Base-by-base conservation (phyloP, 2,888 invertebrate genomes). In the Hydrotaea cyrtoneurina region DNA sequence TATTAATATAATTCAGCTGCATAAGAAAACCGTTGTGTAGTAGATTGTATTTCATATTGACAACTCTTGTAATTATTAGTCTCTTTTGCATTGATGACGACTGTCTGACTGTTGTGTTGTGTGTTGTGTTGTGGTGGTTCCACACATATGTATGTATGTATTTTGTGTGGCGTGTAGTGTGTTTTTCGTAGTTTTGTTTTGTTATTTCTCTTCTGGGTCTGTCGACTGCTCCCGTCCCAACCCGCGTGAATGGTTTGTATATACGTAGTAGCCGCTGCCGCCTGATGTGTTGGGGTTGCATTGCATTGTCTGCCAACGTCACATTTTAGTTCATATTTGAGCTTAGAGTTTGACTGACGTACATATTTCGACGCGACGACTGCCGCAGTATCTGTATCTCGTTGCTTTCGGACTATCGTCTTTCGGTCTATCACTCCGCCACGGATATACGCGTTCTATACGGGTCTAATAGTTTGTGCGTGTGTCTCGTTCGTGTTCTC, bases 281-380 rank as follows among this genome's bases (percentile, higher is more conserved):
- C 7, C 31, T 31, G 31, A 31, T 31, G 73, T 80, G 17, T 76
- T 82, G 82, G 86, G 86, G 87, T 85, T 86, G 87, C 79, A 87
- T 78, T 88, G 86, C 86, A 86, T 77, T 75, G 80, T 77, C 75
- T 83, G 84, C 79, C 84, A 77, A 78, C 79, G 86, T 85, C 87
- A 86, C 82, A 84, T 86, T 86, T 87, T 75, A 86, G 87, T 87
- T 82, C 80, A 84, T 75, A 80, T 81, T 85, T 81, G 86, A 79
- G 86, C 85, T 84, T 77, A 69, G 87, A 80, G 86, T 83, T 80
- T 73, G 69, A 85, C 81, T 75, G 69, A 85, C 85, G 83, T 85
- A 82, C 80, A 76, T 43, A 46, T 17, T 17, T 17, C n/a, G 59
- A 46, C 83, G 81, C 74, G 74, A 59, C 59, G 74, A 23, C 15